Percentiles rank a stretch among this genome's conserved stretches.
Conservation (phyloP, 2,888 invertebrate genomes). For the Caenorhabditis japonica region DNA sequence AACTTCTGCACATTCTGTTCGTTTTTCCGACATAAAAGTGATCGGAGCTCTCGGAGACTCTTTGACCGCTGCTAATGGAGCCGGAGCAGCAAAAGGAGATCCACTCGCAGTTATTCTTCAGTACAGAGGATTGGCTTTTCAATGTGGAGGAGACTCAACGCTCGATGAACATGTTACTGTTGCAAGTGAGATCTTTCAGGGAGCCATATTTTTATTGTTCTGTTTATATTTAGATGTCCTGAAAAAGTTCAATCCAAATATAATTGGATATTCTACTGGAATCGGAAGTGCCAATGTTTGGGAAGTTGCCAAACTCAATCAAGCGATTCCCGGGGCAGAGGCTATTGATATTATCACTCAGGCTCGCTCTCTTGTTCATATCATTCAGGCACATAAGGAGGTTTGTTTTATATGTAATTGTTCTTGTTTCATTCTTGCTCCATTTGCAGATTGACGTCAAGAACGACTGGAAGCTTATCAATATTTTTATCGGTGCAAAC, state of each 20-base stretch:
- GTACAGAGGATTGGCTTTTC: conserved; percentile 69
- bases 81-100: conserved; percentile 64
- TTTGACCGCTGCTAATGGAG: conserved; percentile 70
- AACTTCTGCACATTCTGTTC: conserved; percentile 59
- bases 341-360: conserved; percentile 61
- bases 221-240: conserved; percentile 80
- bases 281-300: conserved; percentile 68
- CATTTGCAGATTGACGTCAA: conserved; percentile 57
- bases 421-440: not conserved
- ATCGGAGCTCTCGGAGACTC: conserved; percentile 69
- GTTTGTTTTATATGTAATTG: conserved; percentile 23
- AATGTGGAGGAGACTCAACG: conserved; percentile 63
- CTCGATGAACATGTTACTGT: conserved; percentile 67
- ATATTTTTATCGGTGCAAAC: conserved; percentile 73
- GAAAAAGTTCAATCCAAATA: conserved; percentile 84
- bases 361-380: conserved; percentile 61
- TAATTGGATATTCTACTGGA: conserved; percentile 79
- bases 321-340: conserved; percentile 68
- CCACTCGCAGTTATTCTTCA: conserved; percentile 66
- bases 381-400: conserved; percentile 61
- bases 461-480: conserved; percentile 73
- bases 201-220: too few relatives aligned
- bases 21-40: conserved; percentile 65
- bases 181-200: conserved; percentile 52
- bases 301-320: conserved; percentile 66